Evolutionary conservation across 2,888 invertebrate species (phyloP).

Genomic region (Nemurella pictetii): DNA sequence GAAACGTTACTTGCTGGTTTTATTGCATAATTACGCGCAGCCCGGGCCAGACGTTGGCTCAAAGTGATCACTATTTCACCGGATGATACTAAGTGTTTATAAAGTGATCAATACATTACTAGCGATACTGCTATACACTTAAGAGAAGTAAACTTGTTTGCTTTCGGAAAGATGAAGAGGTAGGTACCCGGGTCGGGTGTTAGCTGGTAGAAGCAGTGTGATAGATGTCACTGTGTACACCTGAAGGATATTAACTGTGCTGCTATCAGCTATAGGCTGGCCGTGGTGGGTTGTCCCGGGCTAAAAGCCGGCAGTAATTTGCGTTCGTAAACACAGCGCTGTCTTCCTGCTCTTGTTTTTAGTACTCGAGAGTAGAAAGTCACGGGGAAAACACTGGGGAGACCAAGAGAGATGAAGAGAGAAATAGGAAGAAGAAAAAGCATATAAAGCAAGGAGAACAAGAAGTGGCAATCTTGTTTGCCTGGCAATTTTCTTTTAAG

Average conservation of each 20-base stretch:
- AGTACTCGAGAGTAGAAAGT: slow-evolving; percentile 6
- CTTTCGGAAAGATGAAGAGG: neutral
- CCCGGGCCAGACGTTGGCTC: neutral
- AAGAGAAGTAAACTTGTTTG: neutral
- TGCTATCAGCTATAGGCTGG: too few relatives aligned
- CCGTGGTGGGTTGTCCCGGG: neutral
- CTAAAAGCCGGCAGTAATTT: slow-evolving; percentile 27
- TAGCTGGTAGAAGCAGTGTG: neutral
- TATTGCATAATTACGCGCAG: neutral
- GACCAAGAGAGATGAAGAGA: neutral
- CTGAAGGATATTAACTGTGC: slow-evolving; percentile 22
- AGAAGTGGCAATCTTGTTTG: slow-evolving; percentile 32
- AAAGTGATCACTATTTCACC: slow-evolving; percentile 15
- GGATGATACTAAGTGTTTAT: neutral
- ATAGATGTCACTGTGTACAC: neutral
- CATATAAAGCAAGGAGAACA: slow-evolving; percentile 1
- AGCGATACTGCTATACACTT: neutral
- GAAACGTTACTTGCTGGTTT: neutral
- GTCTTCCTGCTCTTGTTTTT: slow-evolving; percentile 21
- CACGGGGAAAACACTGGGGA: neutral
- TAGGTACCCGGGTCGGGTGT: neutral
- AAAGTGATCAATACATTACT: neutral
- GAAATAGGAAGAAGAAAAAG: slow-evolving; percentile 3
- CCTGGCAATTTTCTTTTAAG: slow-evolving; percentile 29
- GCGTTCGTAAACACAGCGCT: slow-evolving; percentile 8